Base-by-base conservation (phyloP, 1,140 invertebrate genomes). In the Brachionus manjavacas region DNA sequence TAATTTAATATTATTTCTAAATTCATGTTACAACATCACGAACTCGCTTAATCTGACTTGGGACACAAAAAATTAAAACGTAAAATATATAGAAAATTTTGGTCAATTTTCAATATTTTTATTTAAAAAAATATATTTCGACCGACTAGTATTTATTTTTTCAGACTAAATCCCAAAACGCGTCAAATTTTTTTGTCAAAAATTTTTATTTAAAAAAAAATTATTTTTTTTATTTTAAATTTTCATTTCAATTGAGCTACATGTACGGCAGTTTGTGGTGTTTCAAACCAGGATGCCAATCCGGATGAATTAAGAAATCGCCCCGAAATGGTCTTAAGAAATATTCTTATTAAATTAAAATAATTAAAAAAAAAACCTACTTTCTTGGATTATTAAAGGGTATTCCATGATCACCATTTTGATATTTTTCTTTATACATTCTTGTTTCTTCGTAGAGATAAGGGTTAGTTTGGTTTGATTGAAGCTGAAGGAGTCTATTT, bases 281-380 rank as follows among this genome's bases (percentile, higher is more conserved):
- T 41, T 85, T 85, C 28, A 88, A 84, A 43, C 85, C 84, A 7
- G 87, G 83, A 16, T 87, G 87, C 87, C 87, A 88, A 49, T 87
- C 87, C 28, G 87, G 87, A 83, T 88, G 87, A 46, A 88, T 87
- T 4, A 86, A 41, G 55, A 86, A 88, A 49, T 88, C 87, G n/a
- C 87, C 87, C 16, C 87, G 70, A 41, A 9, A 76, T 80, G 43
- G 85, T 72, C 55, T 81, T 28, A 16, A 43, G 6, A 68, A 64
- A 64, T 20, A 4, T 31, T 31, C 3, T 31, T 14, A 64, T 60
- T 31, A 31, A 14, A 41, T 35, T 7, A 0, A 7, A 7, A 35
- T 14, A 20, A 49, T 14, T 31, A 49, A 31, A 46, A 76, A 4
- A 41, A 35, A 25, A 4, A 0, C 16, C 11, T 80, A 80, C 79